A percentile compares a stretch with the other conserved stretches of the same genome.
Evolutionary conservation across 1,140 invertebrate species (phyloP).

Genomic region (Psix sp.): DNA sequence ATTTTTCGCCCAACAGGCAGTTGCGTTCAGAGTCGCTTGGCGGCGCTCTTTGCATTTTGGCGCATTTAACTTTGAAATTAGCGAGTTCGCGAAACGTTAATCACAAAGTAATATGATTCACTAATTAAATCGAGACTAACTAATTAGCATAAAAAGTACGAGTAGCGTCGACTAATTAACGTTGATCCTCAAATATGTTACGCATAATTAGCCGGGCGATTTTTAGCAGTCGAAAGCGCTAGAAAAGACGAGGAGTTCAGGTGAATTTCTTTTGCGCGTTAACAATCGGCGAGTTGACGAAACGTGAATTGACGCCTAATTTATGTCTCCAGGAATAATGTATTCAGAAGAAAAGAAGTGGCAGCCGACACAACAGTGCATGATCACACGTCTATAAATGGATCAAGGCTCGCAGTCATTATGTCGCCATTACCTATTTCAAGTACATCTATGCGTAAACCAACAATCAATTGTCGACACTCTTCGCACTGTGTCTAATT

Average conservation of each 20-base stretch:
- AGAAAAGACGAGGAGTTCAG: no score
- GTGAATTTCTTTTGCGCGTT: no score
- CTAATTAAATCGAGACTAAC: conserved; percentile 46
- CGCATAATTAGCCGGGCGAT: no score
- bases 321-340: conserved; percentile 23
- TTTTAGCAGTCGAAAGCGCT: no score
- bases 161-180: conserved; percentile 34
- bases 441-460: conserved; percentile 32
- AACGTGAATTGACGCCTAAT: conserved; percentile 9
- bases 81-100: conserved; percentile 49
- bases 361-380: conserved; percentile 22
- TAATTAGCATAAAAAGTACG: conserved; percentile 31
- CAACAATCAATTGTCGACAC: conserved; percentile 40
- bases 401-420: conserved; percentile 43
- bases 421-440: conserved; percentile 48
- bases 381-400: conserved; percentile 50
- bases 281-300: no score
- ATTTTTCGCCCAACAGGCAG: no score
- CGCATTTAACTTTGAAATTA: conserved; percentile 53
- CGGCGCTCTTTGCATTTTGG: conserved; percentile 31
- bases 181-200: conserved; percentile 11
- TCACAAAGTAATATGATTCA: conserved; percentile 36
- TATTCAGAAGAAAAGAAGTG: conserved; percentile 38
- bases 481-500: conserved; percentile 17
- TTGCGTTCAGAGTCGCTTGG: conserved; percentile 2